Evolutionary conservation across 2,888 invertebrate species (phyloP).

Genomic region (Lymantria dispar): DNA sequence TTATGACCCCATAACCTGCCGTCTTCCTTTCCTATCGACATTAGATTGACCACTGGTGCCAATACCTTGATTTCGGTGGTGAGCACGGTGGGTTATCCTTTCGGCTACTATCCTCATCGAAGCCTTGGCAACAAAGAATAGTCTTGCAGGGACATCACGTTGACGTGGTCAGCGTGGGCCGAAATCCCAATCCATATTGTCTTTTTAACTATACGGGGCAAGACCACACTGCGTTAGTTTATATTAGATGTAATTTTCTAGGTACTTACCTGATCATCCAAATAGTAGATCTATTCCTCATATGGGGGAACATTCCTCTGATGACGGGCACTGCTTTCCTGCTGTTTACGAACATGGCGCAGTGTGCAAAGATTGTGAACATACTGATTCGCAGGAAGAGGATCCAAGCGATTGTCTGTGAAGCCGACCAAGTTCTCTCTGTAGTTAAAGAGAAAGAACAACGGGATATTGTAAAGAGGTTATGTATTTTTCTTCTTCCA

Average conservation of each 20-base stretch:
- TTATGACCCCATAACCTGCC: too few relatives aligned
- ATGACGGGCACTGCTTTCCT: slow-evolving; percentile 73
- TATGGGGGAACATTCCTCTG: slow-evolving; percentile 70
- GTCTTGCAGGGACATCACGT: too few relatives aligned
- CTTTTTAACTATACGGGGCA: too few relatives aligned
- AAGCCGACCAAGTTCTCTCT: slow-evolving; percentile 44
- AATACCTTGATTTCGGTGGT: too few relatives aligned
- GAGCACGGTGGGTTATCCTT: too few relatives aligned
- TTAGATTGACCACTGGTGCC: too few relatives aligned
- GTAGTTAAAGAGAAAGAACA: slow-evolving; percentile 39
- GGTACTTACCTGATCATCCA: slow-evolving; percentile 72
- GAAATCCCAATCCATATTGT: too few relatives aligned
- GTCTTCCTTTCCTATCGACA: too few relatives aligned
- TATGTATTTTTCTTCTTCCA: neutral
- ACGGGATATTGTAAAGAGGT: slow-evolving; percentile 55
- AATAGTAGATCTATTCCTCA: slow-evolving; percentile 65
- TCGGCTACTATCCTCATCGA: too few relatives aligned
- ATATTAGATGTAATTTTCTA: slow-evolving; percentile 17
- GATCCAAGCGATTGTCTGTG: slow-evolving; percentile 49
- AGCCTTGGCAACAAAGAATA: too few relatives aligned
- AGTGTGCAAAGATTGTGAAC: slow-evolving; percentile 63
- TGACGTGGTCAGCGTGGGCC: too few relatives aligned
- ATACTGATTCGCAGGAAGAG: slow-evolving; percentile 41
- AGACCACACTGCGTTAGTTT: too few relatives aligned
- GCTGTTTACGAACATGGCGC: slow-evolving; percentile 71